Base-by-base conservation (phyloP, 1,140 invertebrate species). In the Hycleus cichorii region DNA sequence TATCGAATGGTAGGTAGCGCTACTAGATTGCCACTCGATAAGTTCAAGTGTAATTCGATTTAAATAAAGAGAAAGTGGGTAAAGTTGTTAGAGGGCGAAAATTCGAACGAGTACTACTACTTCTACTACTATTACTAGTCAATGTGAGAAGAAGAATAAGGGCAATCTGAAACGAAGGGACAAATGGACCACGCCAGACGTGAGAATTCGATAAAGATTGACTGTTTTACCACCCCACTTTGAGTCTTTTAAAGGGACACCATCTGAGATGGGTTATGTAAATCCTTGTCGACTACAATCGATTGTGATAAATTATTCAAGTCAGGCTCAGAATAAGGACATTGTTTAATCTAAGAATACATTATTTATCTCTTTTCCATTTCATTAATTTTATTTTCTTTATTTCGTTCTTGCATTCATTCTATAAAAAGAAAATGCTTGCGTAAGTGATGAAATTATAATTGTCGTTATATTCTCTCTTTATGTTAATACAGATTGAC, bases 1-100 rank as follows among this genome's bases (percentile, higher is more conserved):
- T 18, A 18, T 18, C 18, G 18, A 18, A 18, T 18, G 18, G 18
- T 18, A 18, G 18, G 1, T 18, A 18, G 18, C 1, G 1, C 18
- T 18, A 18, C 18, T 18, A 18, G 18, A 18, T 18, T 18, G 18
- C 18, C 32, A 32, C 32, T 32, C 32, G 32, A 32, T 7, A 32
- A 65, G 66, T 60, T 72, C 48, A 60, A 71, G 69, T 69, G 70
- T 72, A 72, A 72, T 72, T 69, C 70, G 65, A 72, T 72, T 72
- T 71, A 69, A 72, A 72, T 72, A 70, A 72, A 32, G 62, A 70
- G 68, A 70, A 72, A 72, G 67, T 69, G 51, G 55, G 59, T 63
- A 67, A 44, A 60, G 63, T 60, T 26, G 48, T 45, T 50, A 53
- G 45, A 57, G 59, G 63, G 9, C 40, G 40, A 10, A 9, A 4